Evolutionary conservation across 2,797 vertebrate genomes (phyloP), one percentile per base, ranked within the genome.

Genomic region (Loris lydekkerianus): DNA sequence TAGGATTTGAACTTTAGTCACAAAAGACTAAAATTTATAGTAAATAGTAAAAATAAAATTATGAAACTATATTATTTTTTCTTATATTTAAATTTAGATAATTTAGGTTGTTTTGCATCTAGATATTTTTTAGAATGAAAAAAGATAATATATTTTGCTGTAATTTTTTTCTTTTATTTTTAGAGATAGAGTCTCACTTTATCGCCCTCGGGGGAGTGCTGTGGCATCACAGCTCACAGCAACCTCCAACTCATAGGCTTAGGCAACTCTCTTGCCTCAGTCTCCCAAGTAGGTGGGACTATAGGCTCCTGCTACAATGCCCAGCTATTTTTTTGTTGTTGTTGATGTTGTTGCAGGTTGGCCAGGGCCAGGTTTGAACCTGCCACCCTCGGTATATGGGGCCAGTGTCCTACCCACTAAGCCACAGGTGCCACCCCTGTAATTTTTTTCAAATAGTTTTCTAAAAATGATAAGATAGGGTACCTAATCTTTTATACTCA

Each of bases 91-190:
- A 70, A n/a, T 1, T 82, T 90, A 60, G 8, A 2, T 86, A 65
- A 89, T 25, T 95, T 61, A 86, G 43, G 15, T 86, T 86, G 60
- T 86, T 95, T 92, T 94, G 34, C 25, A 69, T 29, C 29, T 89
- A 56, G 46, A 15, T 34, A 43, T 86, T 77, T 70, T 82, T 93
- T 34, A 53, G 29, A 34, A 89, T 75, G 29, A 85, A 85, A 69
- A 43, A 43, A 75, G 70, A 18, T 65, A 21, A 63, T 15, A n/a
- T 60, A 77, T 88, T 91, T 87, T 37, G 87, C 49, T 86, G 34
- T 83, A 37, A 10, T 18, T 72, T 65, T 69, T 53, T 67, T 60
- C 20, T 72, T 65, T 69, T 53, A 61, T 60, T 72, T 65, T 69
- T 53, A 61, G 53, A 40, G 40, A 40, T 3, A 40, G 3, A 40